Base-by-base conservation (phyloP, 2,888 invertebrate species). In the Venusia cambrica region DNA sequence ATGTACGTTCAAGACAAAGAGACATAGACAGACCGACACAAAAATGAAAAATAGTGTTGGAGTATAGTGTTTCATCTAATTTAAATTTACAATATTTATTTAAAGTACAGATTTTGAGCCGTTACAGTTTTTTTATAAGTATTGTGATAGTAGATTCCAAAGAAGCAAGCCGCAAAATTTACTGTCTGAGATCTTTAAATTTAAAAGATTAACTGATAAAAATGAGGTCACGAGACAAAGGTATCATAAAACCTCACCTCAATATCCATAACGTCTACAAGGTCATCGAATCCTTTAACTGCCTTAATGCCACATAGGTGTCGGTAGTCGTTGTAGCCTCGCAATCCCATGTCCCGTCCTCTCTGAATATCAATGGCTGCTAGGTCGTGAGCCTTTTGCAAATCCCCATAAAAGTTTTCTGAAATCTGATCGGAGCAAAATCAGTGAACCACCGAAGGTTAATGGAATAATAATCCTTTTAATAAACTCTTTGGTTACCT, bases 321-420 rank as follows among this genome's bases (percentile, higher is more conserved):
- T 19, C 79, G 63, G 29, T 79, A 81, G 15, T 70, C 73, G 38
- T 77, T 80, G 39, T 80, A 80, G 0, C 77, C 73, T 4, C 67
- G 61, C 4, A 79, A 37, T 1, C 77, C 77, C 45, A 79, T 47
- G 32, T 79, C 78, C 48, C 78, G 63, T 1, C 78, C 69, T 49
- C 73, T 64, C 40, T 81, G 80, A 48, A 80, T 74, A 37, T 70
- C 76, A 12, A 68, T 52, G 1, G 81, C 57, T 4, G 53, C 41
- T 20, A 67, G 49, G 25, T 81, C 80, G 26, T 69, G 63, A 10
- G 73, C 69, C 28, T 52, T 68, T 48, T 73, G 72, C 19, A 73
- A 48, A 34, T 62, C 51, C 11, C 69, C 65, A 33, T 62, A 78
- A 45, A 59, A 75, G 24, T 62, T 71, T 48, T 80, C 74, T 11